phyloP scores from a whole-genome alignment of 2,113 vertebrate genomes.

The Poeciliopsis occidentalis region DNA sequence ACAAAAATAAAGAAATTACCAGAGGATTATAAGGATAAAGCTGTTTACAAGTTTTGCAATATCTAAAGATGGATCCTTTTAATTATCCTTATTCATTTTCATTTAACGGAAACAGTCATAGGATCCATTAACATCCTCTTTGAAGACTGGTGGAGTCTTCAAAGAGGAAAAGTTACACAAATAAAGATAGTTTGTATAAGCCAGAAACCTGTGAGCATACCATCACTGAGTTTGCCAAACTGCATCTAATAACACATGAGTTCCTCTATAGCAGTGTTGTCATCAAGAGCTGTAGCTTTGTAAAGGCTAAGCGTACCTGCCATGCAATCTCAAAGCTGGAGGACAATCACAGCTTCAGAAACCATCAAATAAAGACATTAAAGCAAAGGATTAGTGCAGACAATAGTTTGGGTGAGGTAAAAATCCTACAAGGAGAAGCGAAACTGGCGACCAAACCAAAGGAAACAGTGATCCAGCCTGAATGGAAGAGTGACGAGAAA shows the following conservation, averaged over 20 bases:
- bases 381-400: constrained; percentile 47
- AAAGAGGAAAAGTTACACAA: not conserved
- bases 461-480: constrained; percentile 40
- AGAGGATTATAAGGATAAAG: too few species aligned
- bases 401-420: constrained; percentile 24
- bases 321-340: constrained; percentile 45
- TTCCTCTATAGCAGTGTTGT: constrained; percentile 14
- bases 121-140: not conserved
- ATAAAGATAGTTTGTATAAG: not conserved
- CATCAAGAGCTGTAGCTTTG: constrained; percentile 31
- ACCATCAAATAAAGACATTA: constrained; percentile 35
- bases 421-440: constrained; percentile 8
- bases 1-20: too few species aligned
- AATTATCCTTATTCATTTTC: too few species aligned
- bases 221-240: constrained; percentile 10
- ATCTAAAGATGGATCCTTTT: too few species aligned
- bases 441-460: constrained; percentile 47
- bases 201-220: not conserved
- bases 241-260: constrained; percentile 11
- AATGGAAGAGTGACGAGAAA: not conserved
- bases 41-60: too few species aligned
- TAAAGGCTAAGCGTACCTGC: constrained; percentile 39
- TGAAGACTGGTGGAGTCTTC: too few species aligned
- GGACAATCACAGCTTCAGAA: constrained; percentile 43
- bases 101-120: not conserved